Evolutionary conservation across 2,888 invertebrate genomes (phyloP), one percentile per base, ranked within the genome.

Genomic region (Endotricha flammealis): DNA sequence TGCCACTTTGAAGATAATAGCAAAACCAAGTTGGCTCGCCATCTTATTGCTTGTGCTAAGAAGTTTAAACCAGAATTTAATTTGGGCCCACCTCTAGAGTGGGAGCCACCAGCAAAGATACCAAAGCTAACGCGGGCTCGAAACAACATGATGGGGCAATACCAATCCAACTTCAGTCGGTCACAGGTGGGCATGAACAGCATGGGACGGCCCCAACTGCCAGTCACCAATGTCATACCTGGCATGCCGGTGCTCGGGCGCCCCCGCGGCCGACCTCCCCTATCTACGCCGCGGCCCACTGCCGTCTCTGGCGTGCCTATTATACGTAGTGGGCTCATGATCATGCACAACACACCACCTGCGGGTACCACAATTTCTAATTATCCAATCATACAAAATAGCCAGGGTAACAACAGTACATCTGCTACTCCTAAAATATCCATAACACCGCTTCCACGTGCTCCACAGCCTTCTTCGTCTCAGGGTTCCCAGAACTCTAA

Each of bases 1-100:
- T 98, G 98, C 83, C 95, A 96, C 12, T 97, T 97, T 70, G 98
- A 98, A 74, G 96, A 96, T 62, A 96, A 96, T 66, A 95, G 95
- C 50, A 97, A 96, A 83, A 95, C 95, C 27, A 96, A 97, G 78
- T 82, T 97, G 54, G 95, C 93, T 0, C 89, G 96, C 35, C 98
- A 98, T 87, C 89, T 94, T 54, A 91, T 95, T 36, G 94, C 95
- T 5, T 98, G 98, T 77, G 91, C 92, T 41, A 96, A 97, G 73
- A 95, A 96, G 70, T 97, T 95, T 79, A 93, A 95, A 72, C 93
- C 96, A 0, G 96, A 96, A 57, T 88, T 92, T 42, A 98, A 98
- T 76, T 83, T 95, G 48, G 92, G 93, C 46, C 96, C 97, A 1
- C 95, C 97, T 1, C 80, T 92, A 2, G 97, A 97, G 63, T 96